A percentile compares a stretch with the other conserved stretches of the same genome.
Evolutionary conservation across 2,113 vertebrate species (phyloP).

Genomic region (Egretta garzetta): DNA sequence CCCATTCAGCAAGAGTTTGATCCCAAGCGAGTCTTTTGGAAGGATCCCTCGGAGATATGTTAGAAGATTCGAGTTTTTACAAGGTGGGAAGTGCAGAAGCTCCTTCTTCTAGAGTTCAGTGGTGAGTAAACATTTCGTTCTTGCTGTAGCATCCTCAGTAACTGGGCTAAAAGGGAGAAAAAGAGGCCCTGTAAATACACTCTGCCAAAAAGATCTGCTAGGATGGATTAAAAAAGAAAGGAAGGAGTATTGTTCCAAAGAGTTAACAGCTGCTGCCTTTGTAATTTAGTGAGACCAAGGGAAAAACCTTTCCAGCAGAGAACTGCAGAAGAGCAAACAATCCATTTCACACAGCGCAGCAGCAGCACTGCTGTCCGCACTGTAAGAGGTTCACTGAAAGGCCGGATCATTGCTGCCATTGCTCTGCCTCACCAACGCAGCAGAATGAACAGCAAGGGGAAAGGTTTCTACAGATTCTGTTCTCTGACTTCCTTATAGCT

Average conservation of each 20-base stretch:
- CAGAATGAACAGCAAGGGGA: background rate
- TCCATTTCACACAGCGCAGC: background rate
- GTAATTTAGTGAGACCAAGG: background rate
- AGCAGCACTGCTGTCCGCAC: background rate
- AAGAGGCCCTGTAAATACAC: background rate
- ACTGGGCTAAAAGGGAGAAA: constrained; percentile 42
- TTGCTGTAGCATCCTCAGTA: constrained; percentile 66
- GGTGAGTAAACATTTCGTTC: constrained; percentile 88
- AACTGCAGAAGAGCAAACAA: background rate
- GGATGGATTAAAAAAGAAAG: background rate
- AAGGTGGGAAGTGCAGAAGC: background rate
- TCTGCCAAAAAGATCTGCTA: background rate
- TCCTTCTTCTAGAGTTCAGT: constrained; percentile 86
- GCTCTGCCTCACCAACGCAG: background rate
- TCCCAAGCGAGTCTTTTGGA: constrained; percentile 8
- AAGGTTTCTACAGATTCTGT: background rate
- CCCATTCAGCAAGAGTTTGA: background rate
- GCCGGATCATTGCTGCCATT: background rate
- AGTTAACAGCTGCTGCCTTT: background rate
- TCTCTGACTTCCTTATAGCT: background rate
- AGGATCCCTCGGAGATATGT: background rate
- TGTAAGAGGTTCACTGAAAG: background rate
- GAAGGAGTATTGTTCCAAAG: background rate
- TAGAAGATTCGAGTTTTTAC: background rate
- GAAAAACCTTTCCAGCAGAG: background rate